Evolutionary conservation across 2,113 vertebrate genomes (phyloP), one percentile per base, ranked within the genome.

Genomic region (Paraplagusia blochii): DNA sequence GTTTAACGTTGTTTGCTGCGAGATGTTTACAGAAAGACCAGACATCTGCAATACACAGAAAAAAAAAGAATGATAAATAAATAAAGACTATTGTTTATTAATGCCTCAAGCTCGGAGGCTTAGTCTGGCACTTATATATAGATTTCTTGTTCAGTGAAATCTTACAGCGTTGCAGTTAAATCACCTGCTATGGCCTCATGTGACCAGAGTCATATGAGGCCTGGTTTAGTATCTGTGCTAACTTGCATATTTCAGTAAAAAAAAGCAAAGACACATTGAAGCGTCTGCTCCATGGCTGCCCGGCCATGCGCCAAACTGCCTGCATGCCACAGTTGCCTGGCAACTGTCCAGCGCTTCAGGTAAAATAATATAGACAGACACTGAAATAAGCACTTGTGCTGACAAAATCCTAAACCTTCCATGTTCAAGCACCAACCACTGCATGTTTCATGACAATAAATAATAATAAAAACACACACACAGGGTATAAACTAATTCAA

Each of bases 291-390:
- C n/a, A 52, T 46, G 63, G 66, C 65, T 58, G 80, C 64, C 83
- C 69, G 22, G 66, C 48, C 47, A 43, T 69, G 75, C 56, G 66
- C 80, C 43, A 79, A 75, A 76, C 79, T 75, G 80, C 76, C 79
- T 74, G 83, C 83, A 81, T 72, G 79, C 85, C 76, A 79, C 79
- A 70, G 89, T 91, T 90, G 89, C 90, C 69, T 90, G 88, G 90
- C 88, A 91, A 91, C 90, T 78, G 70, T 80, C 83, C 87, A 88
- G 80, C 63, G 70, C 83, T 86, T 83, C 79, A 65, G 81, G 79
- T 66, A 59, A 78, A 77, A 80, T 72, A 58, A 81, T 79, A 82
- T 77, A 77, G 84, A 80, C 73, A 76, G 68, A 80, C 83, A 83
- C 81, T 83, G 62, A 72, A 55, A 57, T 64, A 79, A 63, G 69